Evolutionary conservation across 2,113 vertebrate genomes (phyloP).

Genomic region (Eurypyga helias): DNA sequence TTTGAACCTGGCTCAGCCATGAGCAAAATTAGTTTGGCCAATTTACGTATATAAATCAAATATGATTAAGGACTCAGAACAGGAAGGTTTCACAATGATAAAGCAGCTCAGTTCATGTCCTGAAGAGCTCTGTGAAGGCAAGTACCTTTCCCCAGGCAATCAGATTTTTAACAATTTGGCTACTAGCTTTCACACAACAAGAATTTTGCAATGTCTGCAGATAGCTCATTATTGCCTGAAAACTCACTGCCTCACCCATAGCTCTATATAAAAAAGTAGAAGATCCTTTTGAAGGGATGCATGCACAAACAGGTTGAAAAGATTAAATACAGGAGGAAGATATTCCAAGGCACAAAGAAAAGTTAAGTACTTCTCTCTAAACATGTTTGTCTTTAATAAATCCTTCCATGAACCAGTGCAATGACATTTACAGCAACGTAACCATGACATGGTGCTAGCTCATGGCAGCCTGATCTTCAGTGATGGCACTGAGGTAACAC

Average conservation of each 20-base stretch:
- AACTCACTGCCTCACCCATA: neutral
- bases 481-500: neutral
- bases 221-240: neutral
- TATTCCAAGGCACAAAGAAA: neutral
- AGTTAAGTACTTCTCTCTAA: neutral
- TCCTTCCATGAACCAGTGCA: neutral
- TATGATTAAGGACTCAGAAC: neutral
- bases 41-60: neutral
- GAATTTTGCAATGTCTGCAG: neutral
- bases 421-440: neutral
- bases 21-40: neutral
- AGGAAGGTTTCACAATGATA: neutral
- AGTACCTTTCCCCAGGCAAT: neutral
- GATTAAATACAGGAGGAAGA: neutral
- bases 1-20: neutral
- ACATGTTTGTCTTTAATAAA: neutral
- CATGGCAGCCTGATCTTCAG: neutral
- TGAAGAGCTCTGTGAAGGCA: neutral
- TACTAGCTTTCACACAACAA: neutral
- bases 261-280: neutral
- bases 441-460: neutral
- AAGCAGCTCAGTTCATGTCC: neutral
- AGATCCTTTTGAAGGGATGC: neutral
- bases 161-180: neutral
- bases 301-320: neutral